Evolutionary conservation across 2,797 vertebrate species (phyloP), one percentile per base, ranked within the genome.

Genomic region (Channallabes apus): DNA sequence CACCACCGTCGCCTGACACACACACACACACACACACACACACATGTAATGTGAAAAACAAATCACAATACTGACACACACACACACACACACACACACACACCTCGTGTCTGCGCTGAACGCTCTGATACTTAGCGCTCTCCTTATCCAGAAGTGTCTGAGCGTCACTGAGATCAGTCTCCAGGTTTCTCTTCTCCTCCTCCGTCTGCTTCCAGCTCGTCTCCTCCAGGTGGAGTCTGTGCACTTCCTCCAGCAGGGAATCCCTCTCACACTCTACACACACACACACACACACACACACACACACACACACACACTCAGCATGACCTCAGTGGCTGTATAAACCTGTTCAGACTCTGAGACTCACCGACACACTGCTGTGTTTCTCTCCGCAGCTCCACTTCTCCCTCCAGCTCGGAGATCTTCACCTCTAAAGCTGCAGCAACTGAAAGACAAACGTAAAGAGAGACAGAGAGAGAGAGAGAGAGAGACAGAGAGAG

Each of bases 301-400:
- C 67, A 80, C 24, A 80, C 54, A 72, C 65, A 32, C 18, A 58
- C 22, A 85, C 58, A 85, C 67, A 80, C 24, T 51, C 56, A 62
- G 4, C 14, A 46, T 41, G 7, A 11, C 9, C 15, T 65, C 38
- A 38, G 56, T 38, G 38, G 4, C 22, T 54, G 8, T 56, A 4
- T 41, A 20, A 58, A 8, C 24, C 3, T n/a, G 2, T 32, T 78
- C 29, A 38, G 17, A 22, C 85, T 96, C 56, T 61, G 54, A 27
- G 17, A 15, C 85, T 96, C 94, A 99, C 98, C 96, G 69, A 96
- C 82, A 9, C 92, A 92, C 88, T 93, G 91, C 58, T 94, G 88
- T 32, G 89, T 89, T 51, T 91, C 90, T 87, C 93, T 93, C 79
- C 96, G 94, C 0, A 15, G 82, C 83, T 90, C 89, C 82, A 96